These are phyloP conservation scores for Calliscelio sp. DNA, from an alignment of 2,888 invertebrate genomes.

Conservation along the genomic window DNA sequence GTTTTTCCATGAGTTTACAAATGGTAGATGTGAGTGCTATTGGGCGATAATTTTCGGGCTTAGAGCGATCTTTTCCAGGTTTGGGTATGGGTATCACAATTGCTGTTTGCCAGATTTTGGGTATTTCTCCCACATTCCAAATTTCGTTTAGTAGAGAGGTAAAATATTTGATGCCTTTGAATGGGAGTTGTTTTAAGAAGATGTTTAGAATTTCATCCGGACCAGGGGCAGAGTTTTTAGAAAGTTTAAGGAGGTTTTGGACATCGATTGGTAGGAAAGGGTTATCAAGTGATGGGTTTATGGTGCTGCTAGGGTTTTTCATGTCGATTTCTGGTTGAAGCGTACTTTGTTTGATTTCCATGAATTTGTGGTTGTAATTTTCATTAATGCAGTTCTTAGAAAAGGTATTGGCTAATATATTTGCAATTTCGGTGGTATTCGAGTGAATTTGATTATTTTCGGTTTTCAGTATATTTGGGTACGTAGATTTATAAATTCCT, in stretches of 20 bases:
- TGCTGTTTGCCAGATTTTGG: not conserved
- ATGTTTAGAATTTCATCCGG: slow-evolving; percentile 65
- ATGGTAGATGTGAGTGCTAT: slow-evolving; percentile 57
- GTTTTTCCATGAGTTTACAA: slow-evolving; percentile 41
- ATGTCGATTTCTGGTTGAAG: not conserved
- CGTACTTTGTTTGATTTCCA: not conserved
- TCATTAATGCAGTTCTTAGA: not conserved
- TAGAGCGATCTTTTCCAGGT: slow-evolving; percentile 35
- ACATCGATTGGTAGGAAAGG: not conserved
- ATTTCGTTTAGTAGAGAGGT: not conserved
- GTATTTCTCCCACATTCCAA: not conserved
- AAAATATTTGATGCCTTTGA: not conserved
- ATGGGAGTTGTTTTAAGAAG: slow-evolving; percentile 46
- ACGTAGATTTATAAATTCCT: not conserved
- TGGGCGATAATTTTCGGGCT: slow-evolving; percentile 50
- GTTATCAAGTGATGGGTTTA: not conserved
- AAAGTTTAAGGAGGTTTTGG: not conserved
- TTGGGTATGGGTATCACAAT: slow-evolving; percentile 38
- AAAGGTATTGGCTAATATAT: not conserved
- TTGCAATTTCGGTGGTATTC: not conserved
- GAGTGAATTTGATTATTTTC: not conserved
- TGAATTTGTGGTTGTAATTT: not conserved
- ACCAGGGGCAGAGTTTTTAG: slow-evolving; percentile 64
- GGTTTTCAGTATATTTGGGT: not conserved
- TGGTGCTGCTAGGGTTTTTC: not conserved